These are phyloP conservation scores for Conistra vaccinii DNA, from an alignment of 2,888 invertebrate species.

Conservation along the genomic window DNA sequence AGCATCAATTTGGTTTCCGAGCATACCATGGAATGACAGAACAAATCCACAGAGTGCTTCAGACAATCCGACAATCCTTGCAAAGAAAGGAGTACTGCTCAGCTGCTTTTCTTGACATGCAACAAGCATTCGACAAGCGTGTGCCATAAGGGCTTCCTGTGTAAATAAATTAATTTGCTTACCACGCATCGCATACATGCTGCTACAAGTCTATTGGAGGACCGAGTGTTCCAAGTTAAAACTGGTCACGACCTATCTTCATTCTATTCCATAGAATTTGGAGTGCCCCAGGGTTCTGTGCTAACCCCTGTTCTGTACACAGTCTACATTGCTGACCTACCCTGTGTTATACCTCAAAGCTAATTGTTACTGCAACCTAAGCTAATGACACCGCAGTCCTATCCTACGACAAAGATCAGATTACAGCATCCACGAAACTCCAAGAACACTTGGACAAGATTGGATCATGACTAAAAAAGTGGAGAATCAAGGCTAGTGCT, in stretches of 20 bases:
- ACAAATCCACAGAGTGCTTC: not conserved
- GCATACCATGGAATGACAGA: not conserved
- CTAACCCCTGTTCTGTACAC: not conserved
- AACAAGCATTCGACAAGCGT: not conserved
- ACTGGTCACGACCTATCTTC: not conserved
- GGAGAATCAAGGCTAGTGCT: no score
- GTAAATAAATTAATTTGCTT: not conserved
- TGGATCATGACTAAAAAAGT: no score
- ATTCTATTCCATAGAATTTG: not conserved
- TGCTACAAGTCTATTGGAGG: not conserved
- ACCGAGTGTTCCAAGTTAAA: not conserved
- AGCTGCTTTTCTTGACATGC: not conserved
- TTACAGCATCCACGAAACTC: not conserved
- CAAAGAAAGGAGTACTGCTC: not conserved
- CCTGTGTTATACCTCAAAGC: not conserved
- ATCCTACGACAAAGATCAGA: not conserved
- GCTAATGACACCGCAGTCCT: not conserved
- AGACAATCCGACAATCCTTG: not conserved
- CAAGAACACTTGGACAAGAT: no score
- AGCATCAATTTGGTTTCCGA: not conserved
- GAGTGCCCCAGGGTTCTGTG: not conserved
- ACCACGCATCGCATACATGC: not conserved
- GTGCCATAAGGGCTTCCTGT: not conserved
- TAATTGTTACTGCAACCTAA: not conserved
- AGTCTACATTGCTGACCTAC: not conserved